A percentile compares a stretch with the other conserved stretches of the same genome.
Conservation (phyloP, 1,140 invertebrate genomes). For the Psilanteris sp. region DNA sequence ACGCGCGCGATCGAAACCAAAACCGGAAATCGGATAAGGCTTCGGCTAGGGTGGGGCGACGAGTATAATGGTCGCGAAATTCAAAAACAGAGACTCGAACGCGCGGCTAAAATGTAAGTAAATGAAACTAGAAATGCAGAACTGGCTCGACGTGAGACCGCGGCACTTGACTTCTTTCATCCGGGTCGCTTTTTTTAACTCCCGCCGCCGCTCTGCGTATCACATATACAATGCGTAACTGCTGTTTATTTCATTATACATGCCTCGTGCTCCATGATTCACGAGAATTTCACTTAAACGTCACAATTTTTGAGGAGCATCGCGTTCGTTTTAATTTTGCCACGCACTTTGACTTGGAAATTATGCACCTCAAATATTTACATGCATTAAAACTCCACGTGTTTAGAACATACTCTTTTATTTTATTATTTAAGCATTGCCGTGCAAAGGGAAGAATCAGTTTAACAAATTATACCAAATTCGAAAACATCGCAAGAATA, state of each 20-base stretch:
- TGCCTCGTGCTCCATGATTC: conserved; percentile 34
- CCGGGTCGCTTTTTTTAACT: conserved; percentile 54
- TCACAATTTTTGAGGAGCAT: conserved; percentile 23
- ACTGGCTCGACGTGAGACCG: conserved; percentile 52
- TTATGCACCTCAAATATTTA: too few species aligned
- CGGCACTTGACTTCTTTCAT: conserved; percentile 59
- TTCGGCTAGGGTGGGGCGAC: too few species aligned
- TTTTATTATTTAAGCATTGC: too few species aligned
- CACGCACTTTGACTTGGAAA: conserved; percentile 11
- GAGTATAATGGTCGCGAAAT: conserved; percentile 27
- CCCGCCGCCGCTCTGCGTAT: conserved; percentile 31
- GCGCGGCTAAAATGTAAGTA: conserved; percentile 13
- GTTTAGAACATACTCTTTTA: too few species aligned
- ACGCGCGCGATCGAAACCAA: conserved; percentile 48
- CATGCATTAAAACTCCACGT: too few species aligned
- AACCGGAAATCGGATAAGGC: conserved; percentile 55
- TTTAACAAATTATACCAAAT: too few species aligned
- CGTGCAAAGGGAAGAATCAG: too few species aligned
- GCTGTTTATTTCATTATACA: conserved; percentile 53
- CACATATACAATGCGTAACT: conserved; percentile 55
- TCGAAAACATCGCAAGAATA: too few species aligned
- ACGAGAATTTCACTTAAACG: conserved; percentile 16
- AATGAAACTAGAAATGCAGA: conserved; percentile 61
- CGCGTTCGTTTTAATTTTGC: conserved; percentile 5
- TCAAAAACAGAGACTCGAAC: conserved; percentile 9